Evolutionary conservation across 2,113 vertebrate species (phyloP).

Genomic region (Brachyhypopomus occidentalis): DNA sequence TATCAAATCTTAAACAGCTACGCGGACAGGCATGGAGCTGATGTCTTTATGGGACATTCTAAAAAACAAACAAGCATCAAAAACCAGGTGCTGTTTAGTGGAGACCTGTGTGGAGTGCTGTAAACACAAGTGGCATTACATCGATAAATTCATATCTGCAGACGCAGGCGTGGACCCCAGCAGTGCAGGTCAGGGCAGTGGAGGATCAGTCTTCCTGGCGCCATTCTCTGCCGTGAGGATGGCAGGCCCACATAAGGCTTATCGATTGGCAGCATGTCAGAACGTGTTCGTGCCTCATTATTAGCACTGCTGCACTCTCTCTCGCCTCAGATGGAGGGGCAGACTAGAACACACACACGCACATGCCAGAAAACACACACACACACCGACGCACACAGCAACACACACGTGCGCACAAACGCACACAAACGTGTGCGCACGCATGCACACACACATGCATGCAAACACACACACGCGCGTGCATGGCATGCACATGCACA

Average conservation of each 20-base stretch:
- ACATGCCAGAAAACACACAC: neutral
- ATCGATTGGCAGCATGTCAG: constrained; percentile 45
- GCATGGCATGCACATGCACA: neutral
- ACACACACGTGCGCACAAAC: constrained; percentile 40
- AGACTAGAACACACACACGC: neutral
- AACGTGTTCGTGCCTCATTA: constrained; percentile 43
- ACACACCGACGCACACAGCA: constrained; percentile 26
- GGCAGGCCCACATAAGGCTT: constrained; percentile 18
- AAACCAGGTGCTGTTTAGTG: neutral
- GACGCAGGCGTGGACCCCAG: constrained; percentile 11
- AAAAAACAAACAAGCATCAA: constrained; percentile 22
- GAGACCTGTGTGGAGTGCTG: constrained; percentile 1
- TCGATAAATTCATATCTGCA: constrained; percentile 39
- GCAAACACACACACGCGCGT: too few relatives aligned
- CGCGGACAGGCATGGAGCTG: neutral
- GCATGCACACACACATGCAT: too few relatives aligned
- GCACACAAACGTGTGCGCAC: neutral
- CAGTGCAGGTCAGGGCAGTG: constrained; percentile 27
- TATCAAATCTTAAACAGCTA: neutral
- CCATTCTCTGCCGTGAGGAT: constrained; percentile 8
- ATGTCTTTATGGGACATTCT: neutral
- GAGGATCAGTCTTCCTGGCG: constrained; percentile 33
- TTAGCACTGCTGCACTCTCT: constrained; percentile 27
- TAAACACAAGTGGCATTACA: constrained; percentile 35
- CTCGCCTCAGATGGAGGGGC: constrained; percentile 24